Evolutionary conservation across 2,113 vertebrate species (phyloP), one percentile per base, ranked within the genome.

Genomic region (Pelecanus crispus): DNA sequence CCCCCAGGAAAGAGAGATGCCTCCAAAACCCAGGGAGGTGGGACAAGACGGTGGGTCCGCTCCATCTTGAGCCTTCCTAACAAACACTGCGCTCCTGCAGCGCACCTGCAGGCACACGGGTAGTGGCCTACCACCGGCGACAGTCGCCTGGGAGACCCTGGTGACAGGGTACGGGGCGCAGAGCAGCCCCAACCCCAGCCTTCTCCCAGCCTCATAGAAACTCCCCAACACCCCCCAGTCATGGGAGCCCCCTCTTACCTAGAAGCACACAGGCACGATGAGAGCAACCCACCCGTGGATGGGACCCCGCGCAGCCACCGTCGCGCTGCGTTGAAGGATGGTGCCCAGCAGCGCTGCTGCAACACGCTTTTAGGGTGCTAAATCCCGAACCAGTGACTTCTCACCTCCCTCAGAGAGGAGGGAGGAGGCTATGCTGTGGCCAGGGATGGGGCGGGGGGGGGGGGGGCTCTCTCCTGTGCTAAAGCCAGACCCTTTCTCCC

Each of bases 241-340:
- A 10, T 10, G 2, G 10, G 42, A 53, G 56, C 36, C 42, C 63
- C 49, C 26, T 42, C 21, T 49, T 5, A 20, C 19, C 5, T 8
- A 19, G 53, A 25, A 36, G 22, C 7, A 24, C 26, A 13, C 3
- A 10, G 28, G 36, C 17, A 3, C 1, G 12, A n/a, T 0, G 9
- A 75, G 53, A 29, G 66, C 20, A 82, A 52, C 36, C 19, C 4
- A 3, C 29, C 17, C 24, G 2, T 0, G 3, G 68, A 71, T 29
- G 18, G 34, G 13, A 67, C 31, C 49, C 70, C 36, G 56, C 4
- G 7, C 53, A 45, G 70, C 34, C 66, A 40, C 49, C 45, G 6
- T n/a, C 6, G 0, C 0, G 0, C 9, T 12, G 44, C 11, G 4
- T 50, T 31, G 40, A n/a, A 36, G 58, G 25, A 45, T 8, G 38